Conservation (phyloP, 2,888 invertebrate species). For the Conus canariensis region DNA sequence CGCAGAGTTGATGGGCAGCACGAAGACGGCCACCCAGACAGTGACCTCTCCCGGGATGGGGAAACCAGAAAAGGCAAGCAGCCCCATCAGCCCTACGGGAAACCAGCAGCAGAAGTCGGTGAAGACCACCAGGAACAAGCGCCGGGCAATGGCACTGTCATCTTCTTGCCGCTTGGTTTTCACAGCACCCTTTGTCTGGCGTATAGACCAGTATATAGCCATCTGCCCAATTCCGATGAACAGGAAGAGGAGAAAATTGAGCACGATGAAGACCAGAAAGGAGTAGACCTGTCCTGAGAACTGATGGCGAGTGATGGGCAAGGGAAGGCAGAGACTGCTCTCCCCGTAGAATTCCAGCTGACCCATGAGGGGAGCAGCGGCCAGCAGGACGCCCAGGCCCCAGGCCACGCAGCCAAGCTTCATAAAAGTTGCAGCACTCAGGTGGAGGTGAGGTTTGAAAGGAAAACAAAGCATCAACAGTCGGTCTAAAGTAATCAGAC, state of each 20-base stretch:
- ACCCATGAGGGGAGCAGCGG: not conserved
- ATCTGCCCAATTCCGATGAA: constrained; percentile 71
- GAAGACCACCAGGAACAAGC: constrained; percentile 45
- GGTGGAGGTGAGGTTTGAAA: not conserved
- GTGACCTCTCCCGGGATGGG: constrained; percentile 46
- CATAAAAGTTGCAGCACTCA: too few species aligned
- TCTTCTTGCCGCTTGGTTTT: not conserved
- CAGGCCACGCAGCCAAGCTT: not conserved
- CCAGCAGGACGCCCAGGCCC: not conserved
- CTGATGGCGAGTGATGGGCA: constrained; percentile 73
- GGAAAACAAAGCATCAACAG: constrained; percentile 1
- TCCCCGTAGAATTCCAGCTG: constrained; percentile 66
- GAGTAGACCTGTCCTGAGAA: constrained; percentile 76
- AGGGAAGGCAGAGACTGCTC: constrained; percentile 73
- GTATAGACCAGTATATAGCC: constrained; percentile 70
- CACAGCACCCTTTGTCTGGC: not conserved
- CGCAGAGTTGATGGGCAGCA: constrained; percentile 26
- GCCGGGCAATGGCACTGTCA: constrained; percentile 44
- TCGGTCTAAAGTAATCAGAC: constrained; percentile 7
- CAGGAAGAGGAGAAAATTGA: constrained; percentile 72
- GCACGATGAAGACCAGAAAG: constrained; percentile 69
- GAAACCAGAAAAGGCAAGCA: constrained; percentile 6
- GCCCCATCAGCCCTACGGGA: constrained; percentile 47
- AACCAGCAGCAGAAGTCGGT: constrained; percentile 50
- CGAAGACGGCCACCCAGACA: constrained; percentile 9